Percentiles rank a stretch among this genome's conserved stretches.
Evolutionary conservation across 92 coral and sea anemone genomes (phyloP).

Genomic region (Montipora capitata): DNA sequence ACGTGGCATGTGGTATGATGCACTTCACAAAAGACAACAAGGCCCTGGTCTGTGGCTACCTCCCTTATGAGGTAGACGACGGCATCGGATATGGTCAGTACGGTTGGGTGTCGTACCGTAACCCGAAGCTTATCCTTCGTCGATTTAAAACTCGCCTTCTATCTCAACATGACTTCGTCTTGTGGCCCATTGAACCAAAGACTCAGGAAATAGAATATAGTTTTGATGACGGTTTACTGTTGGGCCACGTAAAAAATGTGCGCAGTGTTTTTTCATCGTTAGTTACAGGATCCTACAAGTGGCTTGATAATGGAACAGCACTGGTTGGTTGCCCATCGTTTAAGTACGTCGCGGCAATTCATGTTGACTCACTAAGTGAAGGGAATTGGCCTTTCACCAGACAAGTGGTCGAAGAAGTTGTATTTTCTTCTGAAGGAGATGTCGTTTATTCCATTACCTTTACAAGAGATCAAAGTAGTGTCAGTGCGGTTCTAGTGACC

Average conservation of each 20-base stretch:
- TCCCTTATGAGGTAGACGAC: background rate
- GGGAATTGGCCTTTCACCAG: background rate
- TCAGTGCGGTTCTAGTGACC: background rate
- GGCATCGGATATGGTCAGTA: no score
- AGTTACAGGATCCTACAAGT: background rate
- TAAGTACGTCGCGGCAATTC: background rate
- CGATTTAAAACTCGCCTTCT: no score
- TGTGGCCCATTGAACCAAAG: no score
- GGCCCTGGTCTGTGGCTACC: background rate
- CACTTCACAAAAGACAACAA: background rate
- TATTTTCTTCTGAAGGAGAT: constrained; percentile 8
- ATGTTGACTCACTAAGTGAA: background rate
- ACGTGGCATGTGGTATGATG: background rate
- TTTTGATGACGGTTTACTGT: no score
- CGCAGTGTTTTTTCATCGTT: background rate
- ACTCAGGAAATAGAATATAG: background rate
- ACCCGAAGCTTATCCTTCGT: no score
- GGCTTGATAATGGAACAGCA: background rate
- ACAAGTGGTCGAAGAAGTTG: background rate
- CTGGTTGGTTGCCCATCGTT: constrained; percentile 3
- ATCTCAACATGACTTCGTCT: no score
- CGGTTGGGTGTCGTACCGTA: no score
- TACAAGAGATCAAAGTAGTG: background rate
- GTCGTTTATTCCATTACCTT: background rate
- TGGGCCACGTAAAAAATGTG: background rate